phyloP scores from a whole-genome alignment of 2,113 vertebrate species.

The Limanda limanda region DNA sequence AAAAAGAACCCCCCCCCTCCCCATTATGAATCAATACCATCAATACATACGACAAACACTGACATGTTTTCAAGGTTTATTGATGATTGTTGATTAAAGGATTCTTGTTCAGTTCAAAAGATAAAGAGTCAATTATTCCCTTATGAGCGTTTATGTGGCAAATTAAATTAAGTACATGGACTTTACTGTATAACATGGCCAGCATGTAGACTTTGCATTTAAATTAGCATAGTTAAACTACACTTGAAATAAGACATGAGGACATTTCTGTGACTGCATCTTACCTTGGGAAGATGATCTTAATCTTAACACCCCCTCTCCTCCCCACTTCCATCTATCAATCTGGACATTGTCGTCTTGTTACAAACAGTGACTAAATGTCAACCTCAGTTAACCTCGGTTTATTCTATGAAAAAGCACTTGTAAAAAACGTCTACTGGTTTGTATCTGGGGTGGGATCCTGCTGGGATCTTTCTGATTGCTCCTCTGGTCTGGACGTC shows the following conservation, averaged over 20 bases:
- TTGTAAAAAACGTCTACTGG: conserved; percentile 42
- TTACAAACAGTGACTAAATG: conserved; percentile 44
- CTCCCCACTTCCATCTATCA: not conserved
- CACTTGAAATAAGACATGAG: conserved; percentile 59
- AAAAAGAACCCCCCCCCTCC: too few relatives aligned
- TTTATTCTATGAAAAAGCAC: conserved; percentile 11
- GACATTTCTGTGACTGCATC: conserved; percentile 46
- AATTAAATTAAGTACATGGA: conserved; percentile 66
- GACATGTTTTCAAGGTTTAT: conserved; percentile 38
- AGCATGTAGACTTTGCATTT: conserved; percentile 75
- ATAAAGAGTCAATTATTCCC: conserved; percentile 23
- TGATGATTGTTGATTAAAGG: conserved; percentile 51
- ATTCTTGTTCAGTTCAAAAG: conserved; percentile 45
- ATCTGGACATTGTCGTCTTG: conserved; percentile 28
- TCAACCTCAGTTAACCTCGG: conserved; percentile 22
- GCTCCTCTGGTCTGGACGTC: conserved; percentile 48
- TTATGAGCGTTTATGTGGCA: conserved; percentile 52
- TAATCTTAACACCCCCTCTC: conserved; percentile 4
- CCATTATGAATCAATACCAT: not conserved
- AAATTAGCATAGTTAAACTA: conserved; percentile 60
- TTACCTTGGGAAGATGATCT: conserved; percentile 62
- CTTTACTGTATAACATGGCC: conserved; percentile 72
- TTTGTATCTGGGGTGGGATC: conserved; percentile 37
- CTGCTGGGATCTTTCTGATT: conserved; percentile 53
- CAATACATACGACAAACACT: not conserved